phyloP scores from a whole-genome alignment of 2,113 vertebrate species.

The Myrmecophaga tridactyla region DNA sequence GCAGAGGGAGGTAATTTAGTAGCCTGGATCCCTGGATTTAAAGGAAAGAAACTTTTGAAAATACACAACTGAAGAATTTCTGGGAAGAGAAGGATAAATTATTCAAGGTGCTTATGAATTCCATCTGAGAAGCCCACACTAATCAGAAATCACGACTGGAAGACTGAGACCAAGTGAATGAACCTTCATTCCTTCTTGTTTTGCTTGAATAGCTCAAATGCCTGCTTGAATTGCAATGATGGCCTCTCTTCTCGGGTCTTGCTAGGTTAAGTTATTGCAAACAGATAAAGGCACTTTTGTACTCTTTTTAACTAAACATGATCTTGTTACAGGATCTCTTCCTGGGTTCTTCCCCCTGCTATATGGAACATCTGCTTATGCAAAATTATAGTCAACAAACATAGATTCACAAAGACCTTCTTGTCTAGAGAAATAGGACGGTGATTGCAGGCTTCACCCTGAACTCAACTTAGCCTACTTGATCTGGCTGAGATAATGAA shows the following conservation, averaged over 20 bases:
- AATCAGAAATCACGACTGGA: neutral
- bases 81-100: slow-evolving; percentile 57
- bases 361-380: slow-evolving; percentile 34
- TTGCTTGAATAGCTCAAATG: neutral
- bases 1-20: neutral
- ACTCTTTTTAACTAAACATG: slow-evolving; percentile 37
- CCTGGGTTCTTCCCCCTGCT: neutral
- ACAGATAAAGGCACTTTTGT: slow-evolving; percentile 65
- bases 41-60: slow-evolving; percentile 66
- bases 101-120: neutral
- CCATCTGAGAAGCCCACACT: neutral
- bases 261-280: neutral
- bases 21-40: neutral
- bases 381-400: slow-evolving; percentile 57
- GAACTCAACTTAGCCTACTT: slow-evolving; percentile 21
- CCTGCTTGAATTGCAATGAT: neutral
- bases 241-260: slow-evolving; percentile 26
- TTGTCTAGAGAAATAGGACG: slow-evolving; percentile 14
- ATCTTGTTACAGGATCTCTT: slow-evolving; percentile 43
- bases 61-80: slow-evolving; percentile 37
- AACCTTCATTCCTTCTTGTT: slow-evolving; percentile 40
- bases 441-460: slow-evolving; percentile 7
- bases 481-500: slow-evolving; percentile 57
- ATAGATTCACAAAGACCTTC: slow-evolving; percentile 37
- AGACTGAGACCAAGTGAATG: neutral